Percentiles rank a stretch among this genome's conserved stretches.
Evolutionary conservation across 1,140 invertebrate genomes (phyloP).

Genomic region (Trichonephila inaurata): DNA sequence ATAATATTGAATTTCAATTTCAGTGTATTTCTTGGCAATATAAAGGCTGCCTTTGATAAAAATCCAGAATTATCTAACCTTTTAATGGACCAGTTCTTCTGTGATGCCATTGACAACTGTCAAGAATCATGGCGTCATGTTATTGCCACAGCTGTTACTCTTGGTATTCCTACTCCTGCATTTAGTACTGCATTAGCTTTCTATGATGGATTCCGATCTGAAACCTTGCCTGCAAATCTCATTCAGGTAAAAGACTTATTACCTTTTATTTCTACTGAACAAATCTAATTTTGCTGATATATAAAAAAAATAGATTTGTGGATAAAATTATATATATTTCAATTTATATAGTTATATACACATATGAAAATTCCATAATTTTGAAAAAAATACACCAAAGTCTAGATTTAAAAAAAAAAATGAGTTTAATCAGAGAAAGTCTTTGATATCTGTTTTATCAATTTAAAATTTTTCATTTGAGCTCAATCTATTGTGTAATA

Average conservation of each 20-base stretch:
- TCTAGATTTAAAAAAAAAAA: too few species aligned
- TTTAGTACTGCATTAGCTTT: slow-evolving; percentile 96
- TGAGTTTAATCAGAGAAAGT: too few species aligned
- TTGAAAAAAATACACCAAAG: too few species aligned
- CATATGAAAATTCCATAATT: too few species aligned
- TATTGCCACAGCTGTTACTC: slow-evolving; percentile 83
- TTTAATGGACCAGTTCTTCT: slow-evolving; percentile 97
- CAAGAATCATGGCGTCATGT: slow-evolving; percentile 85
- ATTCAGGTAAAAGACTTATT: slow-evolving; percentile 85
- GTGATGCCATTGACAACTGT: slow-evolving; percentile 89
- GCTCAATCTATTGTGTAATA: too few species aligned
- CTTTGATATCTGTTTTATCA: too few species aligned
- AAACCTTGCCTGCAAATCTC: slow-evolving; percentile 92
- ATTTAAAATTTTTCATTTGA: too few species aligned
- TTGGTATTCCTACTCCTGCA: slow-evolving; percentile 95
- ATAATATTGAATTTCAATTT: neutral
- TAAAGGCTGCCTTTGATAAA: slow-evolving; percentile 96
- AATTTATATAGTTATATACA: too few species aligned
- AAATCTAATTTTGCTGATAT: too few species aligned
- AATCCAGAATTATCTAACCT: slow-evolving; percentile 94
- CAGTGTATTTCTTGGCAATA: slow-evolving; percentile 97
- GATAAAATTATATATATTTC: too few species aligned
- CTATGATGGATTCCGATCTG: slow-evolving; percentile 96
- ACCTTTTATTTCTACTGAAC: too few species aligned
- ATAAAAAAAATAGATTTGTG: too few species aligned